Base-by-base conservation (phyloP, 2,797 vertebrate species). In the Geotrypetes seraphini region DNA sequence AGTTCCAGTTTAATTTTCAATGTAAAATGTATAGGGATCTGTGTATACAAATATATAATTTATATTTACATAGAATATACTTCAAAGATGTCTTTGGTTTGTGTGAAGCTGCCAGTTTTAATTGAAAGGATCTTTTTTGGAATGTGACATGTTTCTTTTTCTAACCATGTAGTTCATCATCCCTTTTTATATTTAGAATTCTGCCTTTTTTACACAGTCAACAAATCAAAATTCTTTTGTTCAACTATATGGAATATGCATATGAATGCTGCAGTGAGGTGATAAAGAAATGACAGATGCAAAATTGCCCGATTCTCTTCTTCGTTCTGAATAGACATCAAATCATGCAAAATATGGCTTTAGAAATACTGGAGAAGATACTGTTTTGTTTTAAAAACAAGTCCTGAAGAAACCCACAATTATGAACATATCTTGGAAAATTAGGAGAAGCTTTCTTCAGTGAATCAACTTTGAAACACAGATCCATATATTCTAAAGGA, bases 141-240 rank as follows among this genome's bases (percentile, higher is more conserved):
- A 35, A 35, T 28, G 26, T 50, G 37, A 43, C 35, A 18, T 28
- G 37, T 37, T 33, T 46, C 12, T 47, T 38, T 39, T 52, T 41
- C 33, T 43, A 24, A 29, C 38, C 23, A 22, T 31, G 30, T 42
- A 26, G 39, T 50, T 43, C 44, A 55, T 22, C 2, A 3, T 24
- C 51, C 7, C 19, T 9, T 24, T 50, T 40, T 36, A 56, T 40
- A 12, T 12, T 12, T 23, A 23, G 23, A 23, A 22, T 22, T 22
- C 8, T 16, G 28, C 28, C 32, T 28, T 40, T 28, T 26, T 10
- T 19, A 38, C 48, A 32, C 41, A 58, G 47, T 61, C 42, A 49
- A 47, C 29, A 61, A 48, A 61, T 59, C 39, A 43, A 42, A 62
- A 44, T 44, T 54, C 49, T 47, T 69, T 60, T 47, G 47, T 57